Conservation (phyloP, 2,113 vertebrate genomes). For the Pitta sordida region DNA sequence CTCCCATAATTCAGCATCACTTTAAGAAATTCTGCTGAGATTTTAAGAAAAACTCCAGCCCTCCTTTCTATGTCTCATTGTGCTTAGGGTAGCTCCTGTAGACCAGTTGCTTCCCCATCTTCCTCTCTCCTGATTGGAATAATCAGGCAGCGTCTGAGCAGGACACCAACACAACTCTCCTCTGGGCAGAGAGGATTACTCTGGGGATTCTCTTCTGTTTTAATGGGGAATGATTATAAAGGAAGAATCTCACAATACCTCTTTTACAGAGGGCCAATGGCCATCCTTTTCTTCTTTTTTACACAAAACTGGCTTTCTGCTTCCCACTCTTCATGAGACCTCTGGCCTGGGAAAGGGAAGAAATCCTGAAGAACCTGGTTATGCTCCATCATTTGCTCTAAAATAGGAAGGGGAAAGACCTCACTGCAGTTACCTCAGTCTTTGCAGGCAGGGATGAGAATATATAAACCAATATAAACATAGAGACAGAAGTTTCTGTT, state of each 20-base stretch:
- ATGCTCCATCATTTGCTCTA: not conserved
- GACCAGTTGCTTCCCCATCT: not conserved
- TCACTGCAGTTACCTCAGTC: not conserved
- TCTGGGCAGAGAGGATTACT: not conserved
- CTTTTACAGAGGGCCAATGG: not conserved
- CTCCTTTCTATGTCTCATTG: not conserved
- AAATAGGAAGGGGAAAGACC: not conserved
- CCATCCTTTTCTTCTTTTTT: not conserved
- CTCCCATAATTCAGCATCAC: not conserved
- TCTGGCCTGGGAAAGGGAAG: not conserved
- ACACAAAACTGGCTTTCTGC: not conserved
- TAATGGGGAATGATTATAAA: not conserved
- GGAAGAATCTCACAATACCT: not conserved
- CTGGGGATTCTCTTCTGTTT: not conserved
- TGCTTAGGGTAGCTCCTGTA: fast-evolving
- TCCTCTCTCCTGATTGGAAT: not conserved
- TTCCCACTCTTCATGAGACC: not conserved
- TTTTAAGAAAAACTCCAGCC: not conserved
- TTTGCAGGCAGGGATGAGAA: not conserved
- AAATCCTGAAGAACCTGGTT: not conserved
- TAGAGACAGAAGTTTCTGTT: not conserved
- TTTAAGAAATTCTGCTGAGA: not conserved
- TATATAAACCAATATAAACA: not conserved
- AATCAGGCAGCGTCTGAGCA: not conserved
- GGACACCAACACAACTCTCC: not conserved